Base-by-base conservation (phyloP, 2,113 vertebrate species). In the Microcebus jonahi region DNA sequence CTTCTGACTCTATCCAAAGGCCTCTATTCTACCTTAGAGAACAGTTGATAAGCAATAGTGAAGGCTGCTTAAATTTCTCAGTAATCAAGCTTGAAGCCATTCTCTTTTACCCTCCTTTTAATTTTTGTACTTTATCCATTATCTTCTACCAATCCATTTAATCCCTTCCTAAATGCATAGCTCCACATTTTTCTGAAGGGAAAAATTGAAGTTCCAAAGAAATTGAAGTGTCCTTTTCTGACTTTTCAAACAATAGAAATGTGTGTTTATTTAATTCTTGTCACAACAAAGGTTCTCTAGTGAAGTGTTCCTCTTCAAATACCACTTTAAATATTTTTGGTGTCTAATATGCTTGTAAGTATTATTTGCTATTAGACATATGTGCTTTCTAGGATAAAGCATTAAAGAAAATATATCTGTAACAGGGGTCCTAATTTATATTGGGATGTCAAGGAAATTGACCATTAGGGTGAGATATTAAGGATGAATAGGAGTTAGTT, bases 201-300 rank as follows among this genome's bases (percentile, higher is more conserved):
- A 73, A 96, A 95, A 90, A 80, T 23, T 31, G 21, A 76, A 87
- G 27, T 92, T 45, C 55, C 45, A 76, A 55, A 73, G 27, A 13
- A 36, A 81, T 20, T 36, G 18, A 94, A 68, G 10, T 91, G 5
- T 36, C 68, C 17, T 85, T 89, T 85, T 55, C 31, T 55, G n/a
- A 55, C 12, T 80, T 96, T 88, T 81, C 65, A 90, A 31, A 86
- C 94, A 81, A 48, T 70, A 70, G 29, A 63, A 91, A 75, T 89
- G 65, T 10, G 1, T 7, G 70, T 29, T 91, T n/a, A 27, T 63
- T 75, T 61, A 55, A 10, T 70, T 92, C 68, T 81, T 27, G 39
- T 50, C 73, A 86, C 15, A 61, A 42, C 75, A 75, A 67, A 63
- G 0, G 4, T 50, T 79, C 27, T 71, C n/a, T 89, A 95, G 55